Percentiles rank a stretch among this genome's conserved stretches.
Evolutionary conservation across 2,888 invertebrate genomes (phyloP).

Genomic region (Cinara cedri): DNA sequence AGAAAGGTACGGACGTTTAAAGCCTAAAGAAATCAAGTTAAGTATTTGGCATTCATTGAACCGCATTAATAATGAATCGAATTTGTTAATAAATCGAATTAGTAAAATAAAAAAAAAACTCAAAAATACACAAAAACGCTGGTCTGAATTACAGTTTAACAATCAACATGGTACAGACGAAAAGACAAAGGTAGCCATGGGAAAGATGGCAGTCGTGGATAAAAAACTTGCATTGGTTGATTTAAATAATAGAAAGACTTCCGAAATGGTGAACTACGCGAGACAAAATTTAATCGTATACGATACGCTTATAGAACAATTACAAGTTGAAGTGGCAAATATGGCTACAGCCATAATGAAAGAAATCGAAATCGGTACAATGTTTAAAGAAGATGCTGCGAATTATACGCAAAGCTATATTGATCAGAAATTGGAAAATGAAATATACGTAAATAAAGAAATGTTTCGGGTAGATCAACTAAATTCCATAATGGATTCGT

Average conservation of each 20-base stretch:
- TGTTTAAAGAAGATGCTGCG: not conserved
- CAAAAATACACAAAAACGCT: not conserved
- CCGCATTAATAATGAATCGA: not conserved
- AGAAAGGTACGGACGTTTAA: not conserved
- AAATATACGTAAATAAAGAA: not conserved
- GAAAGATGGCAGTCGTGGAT: not conserved
- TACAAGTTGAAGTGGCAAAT: not conserved
- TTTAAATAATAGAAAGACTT: not conserved
- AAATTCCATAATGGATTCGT: too few species aligned
- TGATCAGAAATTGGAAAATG: not conserved
- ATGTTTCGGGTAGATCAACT: not conserved
- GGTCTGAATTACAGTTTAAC: not conserved
- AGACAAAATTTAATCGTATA: conserved; percentile 2
- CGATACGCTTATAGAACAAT: not conserved
- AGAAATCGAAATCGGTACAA: not conserved
- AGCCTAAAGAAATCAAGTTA: not conserved
- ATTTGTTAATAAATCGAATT: not conserved
- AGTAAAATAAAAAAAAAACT: not conserved
- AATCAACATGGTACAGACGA: not conserved
- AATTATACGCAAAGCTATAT: not conserved
- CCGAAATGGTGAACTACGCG: not conserved
- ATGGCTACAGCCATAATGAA: not conserved
- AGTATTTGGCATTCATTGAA: not conserved
- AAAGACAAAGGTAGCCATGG: not conserved
- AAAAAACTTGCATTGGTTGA: not conserved